These are phyloP conservation scores for Apis dorsata DNA, from an alignment of 1,140 invertebrate species.

Conservation along the genomic window DNA sequence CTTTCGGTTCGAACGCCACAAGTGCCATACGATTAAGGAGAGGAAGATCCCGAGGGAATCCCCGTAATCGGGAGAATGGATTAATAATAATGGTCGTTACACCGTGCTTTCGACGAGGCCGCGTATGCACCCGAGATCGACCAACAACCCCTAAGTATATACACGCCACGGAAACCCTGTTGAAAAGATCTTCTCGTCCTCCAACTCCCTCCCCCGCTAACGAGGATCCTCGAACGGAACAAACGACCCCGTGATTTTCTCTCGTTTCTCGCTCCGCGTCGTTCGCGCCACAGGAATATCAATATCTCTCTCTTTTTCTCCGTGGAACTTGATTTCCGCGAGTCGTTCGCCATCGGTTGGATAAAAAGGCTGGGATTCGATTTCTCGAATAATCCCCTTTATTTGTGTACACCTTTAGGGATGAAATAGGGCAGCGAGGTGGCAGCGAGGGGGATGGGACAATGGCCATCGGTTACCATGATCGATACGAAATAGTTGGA, in stretches of 20 bases:
- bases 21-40: conserved; percentile 69
- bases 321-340: too few relatives aligned
- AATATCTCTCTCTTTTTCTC: conserved; percentile 4
- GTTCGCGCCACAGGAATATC: neutral
- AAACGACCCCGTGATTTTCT: conserved; percentile 40
- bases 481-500: too few relatives aligned
- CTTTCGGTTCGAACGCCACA: conserved; percentile 33
- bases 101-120: conserved; percentile 35
- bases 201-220: conserved; percentile 17
- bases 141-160: conserved; percentile 17
- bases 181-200: conserved; percentile 22
- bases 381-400: too few relatives aligned
- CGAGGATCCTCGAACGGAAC: conserved; percentile 31
- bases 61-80: conserved; percentile 71
- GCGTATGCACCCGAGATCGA: conserved; percentile 11
- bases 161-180: conserved; percentile 1
- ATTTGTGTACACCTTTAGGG: too few relatives aligned
- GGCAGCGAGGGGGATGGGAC: too few relatives aligned
- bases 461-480: too few relatives aligned
- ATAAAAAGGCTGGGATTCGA: too few relatives aligned
- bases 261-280: neutral
- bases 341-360: too few relatives aligned
- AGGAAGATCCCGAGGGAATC: conserved; percentile 67
- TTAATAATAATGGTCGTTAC: conserved; percentile 71
- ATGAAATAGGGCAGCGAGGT: too few relatives aligned